Evolutionary conservation across 2,113 vertebrate species (phyloP), one percentile per base, ranked within the genome.

Genomic region (Eublepharis macularius): DNA sequence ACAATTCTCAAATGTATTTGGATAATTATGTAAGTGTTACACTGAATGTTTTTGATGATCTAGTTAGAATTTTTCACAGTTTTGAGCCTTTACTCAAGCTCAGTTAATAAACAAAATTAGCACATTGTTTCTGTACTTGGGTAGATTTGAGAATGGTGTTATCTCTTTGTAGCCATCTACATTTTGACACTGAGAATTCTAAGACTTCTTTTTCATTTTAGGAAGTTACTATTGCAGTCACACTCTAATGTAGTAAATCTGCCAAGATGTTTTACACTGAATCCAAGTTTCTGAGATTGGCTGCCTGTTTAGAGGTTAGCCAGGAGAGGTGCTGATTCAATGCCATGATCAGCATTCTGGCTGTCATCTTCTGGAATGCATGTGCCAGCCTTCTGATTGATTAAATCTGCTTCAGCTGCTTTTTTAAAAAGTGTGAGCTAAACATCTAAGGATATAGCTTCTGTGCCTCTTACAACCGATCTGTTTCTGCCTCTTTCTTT

Each of bases 1-100:
- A 29, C 65, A 72, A 6, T 91, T 91, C 45, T 66, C 66, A 45
- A 75, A 88, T 77, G 74, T 83, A 36, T 47, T 95, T 85, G 43
- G 86, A 21, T 89, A n/a, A 24, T 54, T 91, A 39, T 92, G 57
- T 74, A 86, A 83, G 81, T 90, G 2, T 17, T 70, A 1, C 54
- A 24, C 4, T 34, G 70, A 68, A 60, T 34, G 73, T 80, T 84
- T 86, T 84, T 70, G 60, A 79, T 87, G 80, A 75, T 49, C 57
- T 63, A 26, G 19, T 34, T 69, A 32, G 34, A 47, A 47, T 34
- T 81, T 81, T 10, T 69, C 43, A 41, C 43, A 60, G 24, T 81
- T 81, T 81, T 69, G 34, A 34, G 47, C 10, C 57, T 45, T 16
- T 80, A 8, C 29, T 80, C 32, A 66, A 45, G 12, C 45, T 32